Percentiles rank a stretch among this genome's conserved stretches.
These are phyloP conservation scores for Phyllostomus hastatus DNA, from an alignment of 2,113 vertebrate species.

Conservation along the genomic window DNA sequence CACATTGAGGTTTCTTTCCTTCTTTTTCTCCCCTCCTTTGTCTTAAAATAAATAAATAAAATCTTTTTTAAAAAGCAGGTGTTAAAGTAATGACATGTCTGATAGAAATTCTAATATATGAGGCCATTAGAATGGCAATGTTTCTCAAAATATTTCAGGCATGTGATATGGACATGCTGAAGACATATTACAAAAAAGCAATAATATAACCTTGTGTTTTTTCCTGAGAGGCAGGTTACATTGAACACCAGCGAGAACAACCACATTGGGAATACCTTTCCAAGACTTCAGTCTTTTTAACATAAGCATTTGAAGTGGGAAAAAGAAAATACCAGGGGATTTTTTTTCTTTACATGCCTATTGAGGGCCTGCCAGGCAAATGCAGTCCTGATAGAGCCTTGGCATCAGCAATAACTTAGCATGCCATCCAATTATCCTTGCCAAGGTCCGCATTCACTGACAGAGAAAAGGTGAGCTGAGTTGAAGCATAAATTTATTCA, in stretches of 20 bases:
- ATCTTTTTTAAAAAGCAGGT: background rate
- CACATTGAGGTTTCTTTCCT: too few species aligned
- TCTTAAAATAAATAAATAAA: too few species aligned
- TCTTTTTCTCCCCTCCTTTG: too few species aligned
- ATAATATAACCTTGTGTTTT: background rate
- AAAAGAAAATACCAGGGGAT: background rate
- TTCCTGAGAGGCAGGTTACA: background rate
- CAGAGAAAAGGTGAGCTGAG: background rate
- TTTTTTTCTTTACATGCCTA: background rate
- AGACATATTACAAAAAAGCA: background rate
- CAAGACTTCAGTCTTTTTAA: background rate
- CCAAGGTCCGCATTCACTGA: background rate
- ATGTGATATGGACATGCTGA: background rate
- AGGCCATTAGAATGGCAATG: background rate
- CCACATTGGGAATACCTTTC: background rate
- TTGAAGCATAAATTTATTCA: background rate
- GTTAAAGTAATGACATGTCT: background rate
- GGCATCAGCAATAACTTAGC: background rate
- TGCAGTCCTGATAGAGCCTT: background rate
- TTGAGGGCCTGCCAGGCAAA: background rate
- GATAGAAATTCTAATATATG: background rate
- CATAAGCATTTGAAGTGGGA: background rate
- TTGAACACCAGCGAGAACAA: background rate
- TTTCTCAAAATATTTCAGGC: background rate
- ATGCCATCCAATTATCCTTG: background rate